Evolutionary conservation across 2,888 invertebrate species (phyloP).

Genomic region (Volucella inanis): DNA sequence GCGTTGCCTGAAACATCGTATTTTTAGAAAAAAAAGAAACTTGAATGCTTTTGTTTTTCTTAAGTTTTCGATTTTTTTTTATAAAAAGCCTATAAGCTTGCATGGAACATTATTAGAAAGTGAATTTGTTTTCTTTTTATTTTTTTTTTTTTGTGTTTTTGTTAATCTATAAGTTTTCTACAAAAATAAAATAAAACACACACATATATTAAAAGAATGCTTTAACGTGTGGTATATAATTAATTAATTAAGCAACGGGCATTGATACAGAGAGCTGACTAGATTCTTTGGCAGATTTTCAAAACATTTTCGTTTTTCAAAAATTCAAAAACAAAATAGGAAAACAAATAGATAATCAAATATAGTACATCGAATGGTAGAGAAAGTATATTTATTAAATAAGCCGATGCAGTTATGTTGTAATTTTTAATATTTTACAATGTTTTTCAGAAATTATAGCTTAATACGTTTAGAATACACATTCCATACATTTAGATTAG

Average conservation of each 20-base stretch:
- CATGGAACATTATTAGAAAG: conserved; percentile 40
- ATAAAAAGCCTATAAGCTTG: not conserved
- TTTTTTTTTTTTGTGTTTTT: not conserved
- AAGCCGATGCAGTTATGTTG: no score
- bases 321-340: no score
- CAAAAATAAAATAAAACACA: not conserved
- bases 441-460: no score
- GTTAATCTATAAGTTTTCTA: not conserved
- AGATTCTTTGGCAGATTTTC: conserved; percentile 57
- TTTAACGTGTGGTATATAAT: not conserved
- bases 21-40: conserved; percentile 9
- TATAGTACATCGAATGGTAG: no score
- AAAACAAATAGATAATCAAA: no score
- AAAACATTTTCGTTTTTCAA: conserved; percentile 26
- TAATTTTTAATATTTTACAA: no score
- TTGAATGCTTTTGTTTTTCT: no score
- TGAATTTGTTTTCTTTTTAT: conserved; percentile 9
- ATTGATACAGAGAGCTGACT: conserved; percentile 46
- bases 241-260: conserved; percentile 37
- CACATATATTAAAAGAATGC: not conserved
- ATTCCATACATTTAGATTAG: no score
- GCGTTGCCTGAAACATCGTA: conserved; percentile 2
- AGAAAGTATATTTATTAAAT: no score
- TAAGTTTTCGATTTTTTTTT: not conserved
- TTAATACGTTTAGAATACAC: no score